Evolutionary conservation across 2,888 invertebrate species (phyloP), one percentile per base, ranked within the genome.

Genomic region (Dusona sp.): DNA sequence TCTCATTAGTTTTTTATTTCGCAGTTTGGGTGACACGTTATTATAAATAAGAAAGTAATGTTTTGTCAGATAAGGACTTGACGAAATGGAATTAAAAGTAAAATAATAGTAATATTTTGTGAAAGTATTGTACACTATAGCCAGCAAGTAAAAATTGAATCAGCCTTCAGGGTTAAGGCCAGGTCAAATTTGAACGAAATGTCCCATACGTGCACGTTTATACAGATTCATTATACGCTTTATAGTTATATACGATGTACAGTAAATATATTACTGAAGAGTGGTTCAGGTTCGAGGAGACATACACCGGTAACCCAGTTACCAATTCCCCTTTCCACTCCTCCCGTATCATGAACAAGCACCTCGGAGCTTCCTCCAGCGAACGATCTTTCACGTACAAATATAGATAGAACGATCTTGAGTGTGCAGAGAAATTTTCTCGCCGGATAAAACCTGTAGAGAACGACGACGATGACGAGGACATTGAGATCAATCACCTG

Each of bases 291-390:
- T 90, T 90, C 89, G 87, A 83, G 84, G 86, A 90, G 89, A 87
- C 67, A 85, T 25, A 85, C 89, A 91, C 90, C 88, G 89, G 89
- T 91, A 91, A 92, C 91, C 92, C 84, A 92, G 92, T 92, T 92
- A 91, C 87, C 88, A 90, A 91, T 90, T 89, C 87, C 86, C 87
- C 90, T 84, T 80, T 88, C 86, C 67, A 74, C 68, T 81, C 74
- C 79, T 42, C 33, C 13, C 38, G 61, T 29, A 29, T 61, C 29
- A 25, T 29, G 61, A 61, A 36, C 61, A 29, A 61, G 61, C 45
- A 79, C 51, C 68, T 36, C 19, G 8, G 67, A 33, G 68, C 67
- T 38, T 68, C 45, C 54, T 77, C 42, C 22, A 77, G 48, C 33
- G 25, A 61, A 45, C 42, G 77, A 78, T 78, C 51, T 78, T 54